Conservation (phyloP, 2,113 vertebrate genomes). For the Crotalus helleri region DNA sequence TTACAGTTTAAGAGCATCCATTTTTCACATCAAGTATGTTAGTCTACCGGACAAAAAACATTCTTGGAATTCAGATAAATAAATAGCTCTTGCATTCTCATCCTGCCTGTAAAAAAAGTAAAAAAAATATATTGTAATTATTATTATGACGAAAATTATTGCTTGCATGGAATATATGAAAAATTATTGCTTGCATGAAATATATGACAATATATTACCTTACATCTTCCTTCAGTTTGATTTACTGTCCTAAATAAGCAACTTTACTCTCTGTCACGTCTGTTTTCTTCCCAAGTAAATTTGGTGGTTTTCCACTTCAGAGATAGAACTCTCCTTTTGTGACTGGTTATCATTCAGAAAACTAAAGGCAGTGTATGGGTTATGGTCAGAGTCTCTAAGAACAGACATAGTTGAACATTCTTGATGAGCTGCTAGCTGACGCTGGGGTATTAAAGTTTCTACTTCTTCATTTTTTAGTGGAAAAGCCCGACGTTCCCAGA, state of each 20-base stretch:
- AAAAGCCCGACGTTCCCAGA: slow-evolving; percentile 77
- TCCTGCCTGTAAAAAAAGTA: slow-evolving; percentile 63
- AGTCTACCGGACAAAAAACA: slow-evolving; percentile 63
- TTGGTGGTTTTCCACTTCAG: slow-evolving; percentile 55
- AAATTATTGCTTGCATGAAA: slow-evolving; percentile 45
- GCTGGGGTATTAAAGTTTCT: slow-evolving; percentile 65
- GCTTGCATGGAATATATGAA: slow-evolving; percentile 26
- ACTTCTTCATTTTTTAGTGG: slow-evolving; percentile 69
- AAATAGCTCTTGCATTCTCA: slow-evolving; percentile 60
- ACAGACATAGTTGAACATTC: slow-evolving; percentile 55
- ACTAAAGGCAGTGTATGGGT: slow-evolving; percentile 24
- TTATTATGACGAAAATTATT: slow-evolving; percentile 55
- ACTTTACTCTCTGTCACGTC: slow-evolving; percentile 69
- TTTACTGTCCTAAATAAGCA: slow-evolving; percentile 57
- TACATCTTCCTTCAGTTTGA: slow-evolving; percentile 55
- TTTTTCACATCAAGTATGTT: slow-evolving; percentile 53
- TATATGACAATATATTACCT: slow-evolving; percentile 50
- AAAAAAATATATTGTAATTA: slow-evolving; percentile 47
- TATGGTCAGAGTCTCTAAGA: slow-evolving; percentile 43
- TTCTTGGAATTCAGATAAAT: slow-evolving; percentile 66
- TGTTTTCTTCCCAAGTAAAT: slow-evolving; percentile 68
- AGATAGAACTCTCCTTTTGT: slow-evolving; percentile 48
- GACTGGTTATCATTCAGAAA: slow-evolving; percentile 48
- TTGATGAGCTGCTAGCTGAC: slow-evolving; percentile 45
- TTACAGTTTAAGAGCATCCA: slow-evolving; percentile 57